Evolutionary conservation across 2,797 vertebrate genomes (phyloP), one percentile per base, ranked within the genome.

Genomic region (Mallotus villosus): DNA sequence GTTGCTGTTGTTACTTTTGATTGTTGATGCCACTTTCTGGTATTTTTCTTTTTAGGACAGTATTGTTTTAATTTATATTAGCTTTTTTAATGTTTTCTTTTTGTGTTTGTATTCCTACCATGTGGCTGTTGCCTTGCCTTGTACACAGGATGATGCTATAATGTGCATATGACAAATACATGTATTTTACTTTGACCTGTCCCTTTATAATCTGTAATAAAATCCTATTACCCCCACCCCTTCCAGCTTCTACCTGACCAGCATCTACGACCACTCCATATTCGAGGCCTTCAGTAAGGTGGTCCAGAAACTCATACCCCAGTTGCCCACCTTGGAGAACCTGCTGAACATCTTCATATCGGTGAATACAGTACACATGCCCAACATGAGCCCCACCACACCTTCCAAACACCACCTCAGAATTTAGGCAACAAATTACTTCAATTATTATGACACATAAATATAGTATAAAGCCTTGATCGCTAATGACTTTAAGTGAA

Each of bases 301-400:
- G 65, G 82, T 98, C 76, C 96, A 98, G 90, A 98, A 97, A 87
- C 92, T 98, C 83, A 98, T 97, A 86, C 96, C 96, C 79, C 96
- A 98, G 84, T 93, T 98, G 63, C 96, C 96, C 71, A 97, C 95
- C 16, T 91, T 98, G 88, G 96, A 98, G 88, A 98, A 98, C 78
- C 94, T 98, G 77, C 94, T 98, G 79, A 98, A 98, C 93, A 98
- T 98, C 91, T 98, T 98, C 90, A 97, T 98, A 87, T 98, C 96
- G 73, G 96, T 98, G 78, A 84, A 90, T 91, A 75, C 67, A 12
- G 17, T 22, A 34, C 46, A 34, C 14, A 1, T 16, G 1, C 71
- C 55, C 14, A 8, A 29, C 24, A 24, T 68, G 32, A 19, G 62
- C 32, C 32, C 19, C 25, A 1, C 19, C 29, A 63, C 29, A 63